A percentile compares a stretch with the other conserved stretches of the same genome.
phyloP scores from a whole-genome alignment of 1,140 invertebrate genomes.

The Drosophila micromelanica region DNA sequence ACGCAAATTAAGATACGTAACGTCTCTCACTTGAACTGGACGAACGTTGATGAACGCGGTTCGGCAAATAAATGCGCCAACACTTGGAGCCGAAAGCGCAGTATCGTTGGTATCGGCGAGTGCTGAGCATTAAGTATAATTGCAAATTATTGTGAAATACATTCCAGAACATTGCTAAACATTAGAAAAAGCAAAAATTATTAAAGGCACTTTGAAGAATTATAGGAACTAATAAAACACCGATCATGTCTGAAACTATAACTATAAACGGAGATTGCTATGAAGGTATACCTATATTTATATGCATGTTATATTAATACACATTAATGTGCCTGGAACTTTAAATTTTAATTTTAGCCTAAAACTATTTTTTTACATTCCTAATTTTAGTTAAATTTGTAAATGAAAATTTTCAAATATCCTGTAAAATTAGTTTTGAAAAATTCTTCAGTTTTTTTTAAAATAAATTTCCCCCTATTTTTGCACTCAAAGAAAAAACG shows the following conservation, averaged over 20 bases:
- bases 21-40: constrained; percentile 27
- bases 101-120: constrained; percentile 32
- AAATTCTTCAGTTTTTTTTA: too few species aligned
- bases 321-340: too few species aligned
- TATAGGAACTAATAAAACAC: constrained; percentile 22
- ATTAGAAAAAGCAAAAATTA: neutral
- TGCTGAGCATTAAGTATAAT: constrained; percentile 13
- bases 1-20: neutral
- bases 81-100: constrained; percentile 7
- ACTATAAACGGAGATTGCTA: constrained; percentile 66
- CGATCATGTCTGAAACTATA: constrained; percentile 57
- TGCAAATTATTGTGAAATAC: constrained; percentile 33
- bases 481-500: too few species aligned
- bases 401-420: too few species aligned
- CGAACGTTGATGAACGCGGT: constrained; percentile 19
- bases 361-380: too few species aligned
- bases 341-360: too few species aligned
- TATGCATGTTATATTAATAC: too few species aligned
- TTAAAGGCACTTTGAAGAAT: constrained; percentile 23
- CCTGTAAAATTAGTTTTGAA: too few species aligned
- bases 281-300: constrained; percentile 47
- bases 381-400: too few species aligned
- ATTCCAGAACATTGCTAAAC: constrained; percentile 29
- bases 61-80: constrained; percentile 38
- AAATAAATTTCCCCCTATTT: too few species aligned